These are phyloP conservation scores for Diadophis punctatus DNA, from an alignment of 2,113 vertebrate species.

Conservation along the genomic window DNA sequence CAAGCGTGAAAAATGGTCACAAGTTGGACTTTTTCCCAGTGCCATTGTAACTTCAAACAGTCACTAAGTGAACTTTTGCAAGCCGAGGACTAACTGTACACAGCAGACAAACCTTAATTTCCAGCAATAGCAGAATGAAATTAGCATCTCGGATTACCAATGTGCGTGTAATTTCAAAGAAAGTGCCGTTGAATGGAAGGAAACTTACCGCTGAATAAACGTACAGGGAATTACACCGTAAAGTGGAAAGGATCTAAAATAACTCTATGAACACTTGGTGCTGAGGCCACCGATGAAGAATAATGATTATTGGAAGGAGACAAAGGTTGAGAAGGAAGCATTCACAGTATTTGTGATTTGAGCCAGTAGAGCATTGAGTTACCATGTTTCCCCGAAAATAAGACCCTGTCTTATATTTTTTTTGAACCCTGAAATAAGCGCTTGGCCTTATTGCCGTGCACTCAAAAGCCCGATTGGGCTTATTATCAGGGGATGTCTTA, in stretches of 20 bases:
- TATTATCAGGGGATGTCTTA: too few relatives aligned
- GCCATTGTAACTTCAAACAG: too few relatives aligned
- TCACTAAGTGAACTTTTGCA: too few relatives aligned
- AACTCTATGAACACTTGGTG: neutral
- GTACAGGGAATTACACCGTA: too few relatives aligned
- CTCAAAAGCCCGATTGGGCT: too few relatives aligned
- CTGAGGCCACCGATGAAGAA: neutral
- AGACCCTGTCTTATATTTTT: too few relatives aligned
- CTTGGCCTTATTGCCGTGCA: too few relatives aligned
- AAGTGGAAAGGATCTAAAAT: neutral
- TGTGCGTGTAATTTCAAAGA: neutral
- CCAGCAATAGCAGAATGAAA: neutral
- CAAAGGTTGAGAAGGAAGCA: neutral
- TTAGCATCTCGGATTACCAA: neutral
- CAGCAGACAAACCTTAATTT: neutral
- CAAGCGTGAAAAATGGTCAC: too few relatives aligned
- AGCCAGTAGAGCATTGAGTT: neutral
- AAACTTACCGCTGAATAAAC: neutral
- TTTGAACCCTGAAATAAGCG: too few relatives aligned
- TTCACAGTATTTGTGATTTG: neutral
- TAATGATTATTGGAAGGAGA: neutral
- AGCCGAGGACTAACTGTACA: too few relatives aligned
- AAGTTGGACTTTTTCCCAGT: too few relatives aligned
- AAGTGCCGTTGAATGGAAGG: neutral
- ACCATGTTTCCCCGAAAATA: too few relatives aligned